Conservation (phyloP, 2,888 invertebrate species). For the Dromius quadrimaculatus region DNA sequence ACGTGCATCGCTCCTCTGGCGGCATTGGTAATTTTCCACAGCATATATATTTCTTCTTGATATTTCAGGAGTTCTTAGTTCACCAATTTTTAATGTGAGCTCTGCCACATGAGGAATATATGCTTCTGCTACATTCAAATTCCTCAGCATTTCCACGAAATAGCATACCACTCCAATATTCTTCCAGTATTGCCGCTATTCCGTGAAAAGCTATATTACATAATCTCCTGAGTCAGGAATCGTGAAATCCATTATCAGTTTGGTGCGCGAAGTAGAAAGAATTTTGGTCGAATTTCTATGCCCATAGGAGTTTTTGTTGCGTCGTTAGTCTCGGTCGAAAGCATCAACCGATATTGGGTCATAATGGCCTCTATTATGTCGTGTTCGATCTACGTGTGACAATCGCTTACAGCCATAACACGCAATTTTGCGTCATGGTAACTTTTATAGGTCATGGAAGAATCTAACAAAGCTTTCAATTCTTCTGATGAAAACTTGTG, state of each 20-base stretch:
- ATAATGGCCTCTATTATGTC: slow-evolving; percentile 51
- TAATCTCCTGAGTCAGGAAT: slow-evolving; percentile 9
- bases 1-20: no score
- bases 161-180: no score
- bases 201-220: slow-evolving; percentile 10
- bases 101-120: no score
- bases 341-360: slow-evolving; percentile 41
- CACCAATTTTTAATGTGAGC: no score
- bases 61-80: no score
- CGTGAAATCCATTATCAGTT: slow-evolving; percentile 36
- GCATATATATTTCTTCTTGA: no score
- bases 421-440: slow-evolving; percentile 46
- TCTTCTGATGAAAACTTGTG: no score
- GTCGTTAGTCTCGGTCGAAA: slow-evolving; percentile 50
- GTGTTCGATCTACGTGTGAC: slow-evolving; percentile 49
- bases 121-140: no score
- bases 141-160: no score
- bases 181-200: not conserved
- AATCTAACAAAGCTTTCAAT: no score
- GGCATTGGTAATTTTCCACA: no score
- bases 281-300: slow-evolving; percentile 33
- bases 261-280: slow-evolving; percentile 30
- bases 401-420: slow-evolving; percentile 46
- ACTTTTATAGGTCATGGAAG: no score
- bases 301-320: slow-evolving; percentile 39